Evolutionary conservation across 2,113 vertebrate genomes (phyloP), one percentile per base, ranked within the genome.

Genomic region (Siniperca knerii): DNA sequence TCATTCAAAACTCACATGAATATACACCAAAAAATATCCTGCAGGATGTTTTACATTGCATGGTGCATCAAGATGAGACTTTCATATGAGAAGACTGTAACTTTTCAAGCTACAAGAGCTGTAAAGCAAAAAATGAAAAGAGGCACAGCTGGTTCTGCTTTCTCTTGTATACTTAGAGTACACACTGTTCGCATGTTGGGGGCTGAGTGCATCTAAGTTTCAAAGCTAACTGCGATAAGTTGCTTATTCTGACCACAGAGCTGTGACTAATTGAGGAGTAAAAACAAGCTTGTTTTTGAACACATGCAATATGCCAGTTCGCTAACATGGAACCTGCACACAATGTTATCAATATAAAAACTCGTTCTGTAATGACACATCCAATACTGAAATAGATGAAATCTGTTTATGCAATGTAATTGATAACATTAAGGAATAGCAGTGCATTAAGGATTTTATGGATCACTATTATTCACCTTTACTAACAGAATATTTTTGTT

Each of bases 61-160:
- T 23, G 7, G 15, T 64, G 25, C 42, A 65, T 74, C 20, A 70
- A 16, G 0, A 33, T 35, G 10, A 70, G 48, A 60, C n/a, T 33
- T 65, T 60, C 29, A 21, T 42, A 21, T 64, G 23, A 7, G 29
- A 1, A 23, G 21, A 5, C 25, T 23, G 4, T 42, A 62, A 55
- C 0, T 33, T 44, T 72, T 57, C 1, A 50, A 64, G 23, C n/a
- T 58, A 48, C 44, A 55, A 50, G 15, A 75, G 42, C 1, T 54
- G 60, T 21, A 42, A 37, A 37, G 5, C 40, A 46, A 10, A 12
- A 44, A 65, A 82, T 37, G 6, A 81, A 54, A 16, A 78, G 2
- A 55, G 6, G 10, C 29, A 37, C 1, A 35, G 29, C 48, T 80
- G 10, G 60, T 93, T 91, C 88, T 79, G 66, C 84, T 90, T 90